Conservation (phyloP, 2,888 invertebrate genomes). For the Thera britannica region DNA sequence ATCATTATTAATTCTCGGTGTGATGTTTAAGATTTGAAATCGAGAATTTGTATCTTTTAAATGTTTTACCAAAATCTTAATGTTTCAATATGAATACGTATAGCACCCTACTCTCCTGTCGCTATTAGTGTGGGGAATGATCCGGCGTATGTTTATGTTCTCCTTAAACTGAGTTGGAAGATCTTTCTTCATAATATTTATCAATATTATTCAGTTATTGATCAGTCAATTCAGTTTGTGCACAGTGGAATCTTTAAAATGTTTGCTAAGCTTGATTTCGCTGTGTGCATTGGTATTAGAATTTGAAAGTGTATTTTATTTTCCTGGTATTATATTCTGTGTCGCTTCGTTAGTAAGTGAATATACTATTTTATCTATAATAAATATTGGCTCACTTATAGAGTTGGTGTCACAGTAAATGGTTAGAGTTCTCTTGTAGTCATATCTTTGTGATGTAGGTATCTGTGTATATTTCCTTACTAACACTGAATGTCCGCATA, state of each 20-base stretch:
- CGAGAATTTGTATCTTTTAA: slow-evolving; percentile 41
- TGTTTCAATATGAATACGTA: slow-evolving; percentile 61
- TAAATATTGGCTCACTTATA: background rate
- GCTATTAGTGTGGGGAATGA: slow-evolving; percentile 79
- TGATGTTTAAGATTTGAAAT: background rate
- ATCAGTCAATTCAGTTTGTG: slow-evolving; percentile 40
- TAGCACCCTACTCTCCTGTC: slow-evolving; percentile 80
- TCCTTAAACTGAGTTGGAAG: slow-evolving; percentile 50
- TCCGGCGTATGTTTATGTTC: slow-evolving; percentile 57
- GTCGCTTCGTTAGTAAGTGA: slow-evolving; percentile 73
- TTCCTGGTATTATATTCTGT: slow-evolving; percentile 61
- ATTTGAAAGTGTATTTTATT: slow-evolving; percentile 47
- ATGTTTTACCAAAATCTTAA: slow-evolving; percentile 59
- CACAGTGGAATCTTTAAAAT: slow-evolving; percentile 43
- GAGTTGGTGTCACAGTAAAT: background rate
- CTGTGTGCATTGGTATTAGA: slow-evolving; percentile 36
- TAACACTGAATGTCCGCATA: slow-evolving; percentile 64
- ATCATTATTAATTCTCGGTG: background rate
- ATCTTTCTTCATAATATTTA: slow-evolving; percentile 46
- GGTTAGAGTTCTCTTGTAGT: background rate
- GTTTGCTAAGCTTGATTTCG: slow-evolving; percentile 27
- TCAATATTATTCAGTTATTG: slow-evolving; percentile 32
- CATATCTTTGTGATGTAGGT: background rate
- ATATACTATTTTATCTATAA: slow-evolving; percentile 32
- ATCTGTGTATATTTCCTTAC: slow-evolving; percentile 51